A percentile compares a stretch with the other conserved stretches of the same genome.
Evolutionary conservation across 2,113 vertebrate species (phyloP).

Genomic region (Ginglymostoma cirratum): DNA sequence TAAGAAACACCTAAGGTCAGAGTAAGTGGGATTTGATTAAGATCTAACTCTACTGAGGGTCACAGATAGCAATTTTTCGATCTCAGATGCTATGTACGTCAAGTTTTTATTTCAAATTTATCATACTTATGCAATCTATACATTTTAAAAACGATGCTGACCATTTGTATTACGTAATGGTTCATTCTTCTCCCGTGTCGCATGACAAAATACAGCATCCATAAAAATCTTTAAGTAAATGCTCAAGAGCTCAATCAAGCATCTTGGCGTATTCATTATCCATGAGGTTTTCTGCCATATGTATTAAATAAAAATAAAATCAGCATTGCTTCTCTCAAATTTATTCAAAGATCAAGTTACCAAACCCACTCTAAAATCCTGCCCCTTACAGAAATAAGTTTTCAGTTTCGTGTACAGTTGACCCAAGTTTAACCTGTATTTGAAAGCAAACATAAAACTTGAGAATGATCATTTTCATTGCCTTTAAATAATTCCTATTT

Average conservation of each 20-base stretch:
- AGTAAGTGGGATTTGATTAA: no score
- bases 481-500: neutral
- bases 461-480: neutral
- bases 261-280: neutral
- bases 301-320: neutral
- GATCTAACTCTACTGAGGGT: no score
- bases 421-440: neutral
- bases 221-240: neutral
- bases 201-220: neutral
- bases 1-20: no score
- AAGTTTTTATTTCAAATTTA: neutral
- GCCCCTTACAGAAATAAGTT: neutral
- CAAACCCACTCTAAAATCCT: neutral
- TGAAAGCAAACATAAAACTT: neutral
- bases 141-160: neutral
- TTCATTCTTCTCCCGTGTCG: neutral
- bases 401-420: neutral
- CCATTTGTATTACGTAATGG: neutral
- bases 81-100: neutral
- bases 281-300: neutral
- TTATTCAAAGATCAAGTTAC: neutral
- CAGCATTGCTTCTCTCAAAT: neutral
- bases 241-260: neutral
- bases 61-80: neutral
- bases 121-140: neutral